Evolutionary conservation across 2,797 vertebrate species (phyloP), one percentile per base, ranked within the genome.

Genomic region (Halcyon badia): DNA sequence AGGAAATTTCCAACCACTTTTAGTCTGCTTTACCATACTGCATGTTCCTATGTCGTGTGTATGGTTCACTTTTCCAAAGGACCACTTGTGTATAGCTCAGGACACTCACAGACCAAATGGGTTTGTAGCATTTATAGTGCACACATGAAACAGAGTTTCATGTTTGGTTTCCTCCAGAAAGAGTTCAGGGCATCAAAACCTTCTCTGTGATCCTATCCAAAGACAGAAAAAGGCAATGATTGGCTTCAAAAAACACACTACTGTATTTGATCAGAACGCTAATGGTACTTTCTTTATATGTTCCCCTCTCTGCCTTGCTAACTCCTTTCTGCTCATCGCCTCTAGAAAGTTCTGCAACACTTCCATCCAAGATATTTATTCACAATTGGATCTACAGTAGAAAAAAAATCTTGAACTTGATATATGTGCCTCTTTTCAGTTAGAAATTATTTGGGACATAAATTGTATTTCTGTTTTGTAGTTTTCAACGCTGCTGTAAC

Each of bases 1-100:
- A 39, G 46, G 9, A 68, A 25, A 62, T 58, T 83, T 87, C 22
- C 31, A 42, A 10, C 26, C 35, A 56, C 31, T 28, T 60, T n/a
- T 39, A 51, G 31, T 54, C 62, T 33, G 5, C 41, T 65, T 87
- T 66, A 4, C 37, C 4, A 0, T 56, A 4, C 35, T 37, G 18
- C 1, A 0, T 17, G 5, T 10, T 90, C 16, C 42, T 46, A 6
- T 14, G 9, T 14, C 18, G 10, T 21, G 28, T n/a, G 5, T 0
- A 2, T 19, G 30, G 56, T 31, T 85, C 18, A 10, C 5, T 49
- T 95, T 90, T 69, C 49, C 33, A 33, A 24, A 79, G n/a, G 31
- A 25, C 3, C 6, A 10, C 6, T 69, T 8, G 6, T 6, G 21
- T 28, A 4, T 14, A 33, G 28, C 31, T 52, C 76, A 49, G 56